Evolutionary conservation across 2,113 vertebrate species (phyloP), one percentile per base, ranked within the genome.

Genomic region (Chauna torquata): DNA sequence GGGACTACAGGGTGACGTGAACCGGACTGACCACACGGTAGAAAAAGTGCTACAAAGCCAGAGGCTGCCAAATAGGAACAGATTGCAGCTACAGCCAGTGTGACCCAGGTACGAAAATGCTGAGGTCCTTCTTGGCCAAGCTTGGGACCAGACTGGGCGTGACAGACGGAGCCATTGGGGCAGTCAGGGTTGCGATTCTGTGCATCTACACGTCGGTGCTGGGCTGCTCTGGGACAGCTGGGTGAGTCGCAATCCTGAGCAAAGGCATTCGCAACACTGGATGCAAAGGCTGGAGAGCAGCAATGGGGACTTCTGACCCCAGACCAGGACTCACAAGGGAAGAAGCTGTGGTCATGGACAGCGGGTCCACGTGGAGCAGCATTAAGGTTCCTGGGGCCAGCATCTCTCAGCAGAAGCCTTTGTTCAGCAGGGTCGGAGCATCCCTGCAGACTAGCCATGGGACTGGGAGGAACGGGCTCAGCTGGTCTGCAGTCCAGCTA

Each of bases 1-100:
- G 75, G 76, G 81, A 52, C 36, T 28, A 17, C 1, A 2, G 44
- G 28, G 64, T 2, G 1, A n/a, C 0, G 3, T 11, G 49, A 12
- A 70, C 45, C 47, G 55, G 69, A 38, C 55, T 49, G 25, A 4
- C 12, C 25, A 42, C 32, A 79, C 57, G 42, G 42, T 18, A 30
- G 55, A n/a, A 61, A 54, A 74, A 64, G 3, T 7, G 34, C 49
- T 64, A 66, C 8, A 13, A 65, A 82, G 42, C 20, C 0, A 1
- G 50, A 55, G 20, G 55, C 3, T 18, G 14, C 42, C 19, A 55
- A 40, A 47, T 1, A 15, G 62, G 62, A 81, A 17, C 25, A 22
- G 61, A 11, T 4, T 52, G 49, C 22, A 47, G 64, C 52, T 6
- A 30, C 3, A 42, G 27, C 9, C 11, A 5, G 24, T 13, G 19